Evolutionary conservation across 2,888 invertebrate species (phyloP).

Genomic region (Selenia dentaria): DNA sequence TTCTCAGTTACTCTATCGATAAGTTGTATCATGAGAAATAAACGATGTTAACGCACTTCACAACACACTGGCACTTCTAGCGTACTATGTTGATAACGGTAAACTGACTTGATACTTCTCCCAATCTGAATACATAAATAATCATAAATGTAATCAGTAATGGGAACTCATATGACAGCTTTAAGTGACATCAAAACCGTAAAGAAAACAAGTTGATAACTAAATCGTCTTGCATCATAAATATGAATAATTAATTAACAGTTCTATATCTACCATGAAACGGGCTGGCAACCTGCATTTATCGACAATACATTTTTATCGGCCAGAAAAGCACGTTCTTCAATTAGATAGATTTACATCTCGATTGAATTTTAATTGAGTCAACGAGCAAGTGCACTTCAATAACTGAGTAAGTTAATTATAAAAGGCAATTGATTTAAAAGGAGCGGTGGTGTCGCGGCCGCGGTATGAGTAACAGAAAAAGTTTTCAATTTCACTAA

Average conservation of each 20-base stretch:
- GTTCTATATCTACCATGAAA: slow-evolving; percentile 29
- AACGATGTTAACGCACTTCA: too few species aligned
- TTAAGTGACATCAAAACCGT: slow-evolving; percentile 27
- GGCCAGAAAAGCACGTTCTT: slow-evolving; percentile 68
- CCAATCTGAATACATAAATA: slow-evolving; percentile 5
- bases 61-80: too few species aligned
- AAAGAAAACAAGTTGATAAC: slow-evolving; percentile 38
- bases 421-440: slow-evolving; percentile 84
- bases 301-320: slow-evolving; percentile 60
- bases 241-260: slow-evolving; percentile 34
- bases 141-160: slow-evolving; percentile 11
- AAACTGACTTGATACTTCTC: neutral
- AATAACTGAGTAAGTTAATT: slow-evolving; percentile 80
- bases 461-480: slow-evolving; percentile 82
- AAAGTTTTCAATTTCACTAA: slow-evolving; percentile 86
- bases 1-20: too few species aligned
- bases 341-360: slow-evolving; percentile 72
- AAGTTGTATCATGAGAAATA: too few species aligned
- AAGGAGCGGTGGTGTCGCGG: slow-evolving; percentile 78
- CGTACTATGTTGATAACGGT: too few species aligned
- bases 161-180: slow-evolving; percentile 16
- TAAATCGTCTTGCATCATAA: slow-evolving; percentile 27
- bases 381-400: slow-evolving; percentile 76
- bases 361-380: slow-evolving; percentile 79
- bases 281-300: slow-evolving; percentile 36